Evolutionary conservation across 2,888 invertebrate genomes (phyloP).

Genomic region (Synergus laeviventris): DNA sequence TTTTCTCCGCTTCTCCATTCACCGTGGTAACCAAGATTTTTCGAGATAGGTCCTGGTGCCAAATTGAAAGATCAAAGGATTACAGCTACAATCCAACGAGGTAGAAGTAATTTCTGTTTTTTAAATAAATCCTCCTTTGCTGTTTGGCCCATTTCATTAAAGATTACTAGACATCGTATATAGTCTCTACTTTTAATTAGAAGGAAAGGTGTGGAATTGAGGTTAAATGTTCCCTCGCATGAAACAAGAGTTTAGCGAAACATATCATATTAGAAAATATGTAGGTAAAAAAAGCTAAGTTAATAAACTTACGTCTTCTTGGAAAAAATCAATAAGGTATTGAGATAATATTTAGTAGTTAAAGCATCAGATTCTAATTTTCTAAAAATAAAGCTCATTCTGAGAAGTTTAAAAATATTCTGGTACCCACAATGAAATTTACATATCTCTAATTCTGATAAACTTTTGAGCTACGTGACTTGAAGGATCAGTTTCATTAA

Average conservation of each 20-base stretch:
- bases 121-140: neutral
- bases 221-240: neutral
- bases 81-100: slow-evolving; percentile 44
- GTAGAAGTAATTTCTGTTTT: slow-evolving; percentile 52
- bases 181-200: slow-evolving; percentile 6
- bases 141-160: neutral
- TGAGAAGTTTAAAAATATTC: neutral
- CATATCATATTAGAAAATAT: no score
- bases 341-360: no score
- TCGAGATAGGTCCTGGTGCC: slow-evolving; percentile 46
- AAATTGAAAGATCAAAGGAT: slow-evolving; percentile 71
- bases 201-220: neutral
- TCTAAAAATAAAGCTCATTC: neutral
- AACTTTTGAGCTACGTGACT: neutral
- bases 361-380: no score
- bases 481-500: neutral
- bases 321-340: no score
- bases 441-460: neutral
- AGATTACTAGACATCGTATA: neutral
- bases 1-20: neutral
- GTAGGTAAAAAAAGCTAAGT: no score
- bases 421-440: no score
- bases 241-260: neutral
- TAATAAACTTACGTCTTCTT: no score
- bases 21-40: slow-evolving; percentile 28